These are phyloP conservation scores for Myrmophylax atrothorax DNA, from an alignment of 2,113 vertebrate genomes.

Conservation along the genomic window DNA sequence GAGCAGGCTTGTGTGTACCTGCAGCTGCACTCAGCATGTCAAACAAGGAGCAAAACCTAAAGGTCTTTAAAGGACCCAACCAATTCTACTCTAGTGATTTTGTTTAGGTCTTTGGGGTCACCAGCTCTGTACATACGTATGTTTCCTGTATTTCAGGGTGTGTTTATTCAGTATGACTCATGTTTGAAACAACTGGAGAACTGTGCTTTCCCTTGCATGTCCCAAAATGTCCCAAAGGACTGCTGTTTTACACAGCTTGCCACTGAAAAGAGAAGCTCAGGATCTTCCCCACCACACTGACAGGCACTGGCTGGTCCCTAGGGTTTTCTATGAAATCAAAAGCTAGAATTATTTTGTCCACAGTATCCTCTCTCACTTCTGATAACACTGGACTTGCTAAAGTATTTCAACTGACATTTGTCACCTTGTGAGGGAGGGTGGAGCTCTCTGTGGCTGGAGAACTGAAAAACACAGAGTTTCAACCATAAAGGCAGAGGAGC, in stretches of 20 bases:
- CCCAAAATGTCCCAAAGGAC: not conserved
- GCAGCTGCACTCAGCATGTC: not conserved
- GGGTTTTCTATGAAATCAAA: not conserved
- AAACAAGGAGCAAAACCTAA: not conserved
- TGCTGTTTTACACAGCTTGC: not conserved
- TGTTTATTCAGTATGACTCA: not conserved
- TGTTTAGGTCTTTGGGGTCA: not conserved
- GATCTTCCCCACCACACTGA: not conserved
- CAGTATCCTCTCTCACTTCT: not conserved
- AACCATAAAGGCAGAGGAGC: not conserved
- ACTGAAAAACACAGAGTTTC: not conserved
- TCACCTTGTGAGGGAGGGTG: not conserved
- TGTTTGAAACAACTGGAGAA: not conserved
- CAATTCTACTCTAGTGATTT: not conserved
- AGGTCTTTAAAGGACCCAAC: not conserved
- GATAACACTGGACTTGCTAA: not conserved
- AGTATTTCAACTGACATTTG: not conserved
- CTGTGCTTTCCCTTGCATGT: fast-evolving
- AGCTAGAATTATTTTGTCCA: not conserved
- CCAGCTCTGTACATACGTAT: fast-evolving
- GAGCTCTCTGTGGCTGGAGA: not conserved
- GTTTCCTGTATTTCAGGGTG: not conserved
- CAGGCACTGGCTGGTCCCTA: not conserved
- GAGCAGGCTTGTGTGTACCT: not conserved
- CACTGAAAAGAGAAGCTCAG: not conserved